Evolutionary conservation across 2,888 invertebrate species (phyloP), one percentile per base, ranked within the genome.

Genomic region (Aphodius granarius): DNA sequence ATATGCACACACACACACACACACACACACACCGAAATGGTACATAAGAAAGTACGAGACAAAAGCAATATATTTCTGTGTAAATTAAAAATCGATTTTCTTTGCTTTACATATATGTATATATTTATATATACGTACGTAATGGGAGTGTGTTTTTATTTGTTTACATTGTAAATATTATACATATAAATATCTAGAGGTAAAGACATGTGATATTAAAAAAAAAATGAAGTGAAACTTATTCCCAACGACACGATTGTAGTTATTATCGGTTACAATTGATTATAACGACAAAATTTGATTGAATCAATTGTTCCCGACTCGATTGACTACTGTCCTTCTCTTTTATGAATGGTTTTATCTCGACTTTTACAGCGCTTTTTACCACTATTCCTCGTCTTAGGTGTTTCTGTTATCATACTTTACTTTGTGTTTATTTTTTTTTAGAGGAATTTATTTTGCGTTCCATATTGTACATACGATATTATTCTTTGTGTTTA

Each of bases 181-280:
- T 79, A 76, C 73, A 79, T 43, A 43, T 43, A 78, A 75, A 75
- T 75, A 80, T 80, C 78, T 81, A 79, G 78, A 76, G 79, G 78
- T 78, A 80, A 79, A 80, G 77, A 76, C 79, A 78, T 79, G 79
- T 80, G 79, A 79, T 80, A 79, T 78, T 76, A 75, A 75, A 75
- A 78, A n/a, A n/a, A 79, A 43, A 43, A 43, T 43, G 43, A 43
- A 43, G 43, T 43, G 6, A 13, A 43, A 43, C 43, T 43, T 81
- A 81, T 81, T 81, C 80, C 81, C 79, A 79, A 77, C 78, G 78
- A 79, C 76, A 78, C 77, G 70, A 75, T 77, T 77, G 43, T 43
- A 43, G 43, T 43, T 43, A 43, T 13, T 43, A 43, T 43, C 43
- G 3, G 43, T 6, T 6, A 43, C 43, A 43, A 13, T 43, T 43